These are phyloP conservation scores for Hemicordylus capensis DNA, from an alignment of 2,113 vertebrate species.

Conservation along the genomic window DNA sequence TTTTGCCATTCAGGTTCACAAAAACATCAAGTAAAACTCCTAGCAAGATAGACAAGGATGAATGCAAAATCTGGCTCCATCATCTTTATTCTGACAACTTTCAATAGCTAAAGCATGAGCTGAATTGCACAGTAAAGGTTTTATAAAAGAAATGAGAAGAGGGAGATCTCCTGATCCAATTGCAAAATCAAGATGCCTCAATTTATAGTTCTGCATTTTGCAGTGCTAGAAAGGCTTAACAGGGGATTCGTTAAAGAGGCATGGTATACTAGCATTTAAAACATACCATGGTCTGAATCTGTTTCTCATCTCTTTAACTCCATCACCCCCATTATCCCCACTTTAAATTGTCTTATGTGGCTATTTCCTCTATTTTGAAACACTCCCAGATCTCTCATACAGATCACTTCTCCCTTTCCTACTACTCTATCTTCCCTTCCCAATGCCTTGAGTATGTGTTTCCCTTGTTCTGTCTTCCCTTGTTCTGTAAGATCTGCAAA, in stretches of 20 bases:
- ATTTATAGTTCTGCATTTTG: not conserved
- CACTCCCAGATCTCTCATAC: not conserved
- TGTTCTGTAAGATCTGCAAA: no score
- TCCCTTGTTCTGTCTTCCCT: no score
- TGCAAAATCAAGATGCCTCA: not conserved
- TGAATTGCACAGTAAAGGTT: constrained; percentile 27
- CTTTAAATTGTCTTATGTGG: not conserved
- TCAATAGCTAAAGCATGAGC: not conserved
- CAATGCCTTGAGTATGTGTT: no score
- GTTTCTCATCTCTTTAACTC: not conserved
- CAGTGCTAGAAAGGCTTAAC: not conserved
- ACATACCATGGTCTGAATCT: not conserved
- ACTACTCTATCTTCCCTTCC: not conserved
- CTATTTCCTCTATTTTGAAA: not conserved
- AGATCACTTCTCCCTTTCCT: not conserved
- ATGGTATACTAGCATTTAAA: no score
- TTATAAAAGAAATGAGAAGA: not conserved
- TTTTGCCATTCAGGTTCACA: constrained; percentile 6
- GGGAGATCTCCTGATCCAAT: not conserved
- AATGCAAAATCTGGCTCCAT: constrained; percentile 23
- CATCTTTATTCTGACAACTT: constrained; percentile 29
- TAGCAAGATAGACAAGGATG: constrained; percentile 5
- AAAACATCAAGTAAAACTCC: not conserved
- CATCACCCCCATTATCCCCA: not conserved
- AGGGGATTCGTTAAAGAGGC: not conserved